These are phyloP conservation scores for Arvicanthis niloticus DNA, from an alignment of 2,113 vertebrate species.

Conservation along the genomic window DNA sequence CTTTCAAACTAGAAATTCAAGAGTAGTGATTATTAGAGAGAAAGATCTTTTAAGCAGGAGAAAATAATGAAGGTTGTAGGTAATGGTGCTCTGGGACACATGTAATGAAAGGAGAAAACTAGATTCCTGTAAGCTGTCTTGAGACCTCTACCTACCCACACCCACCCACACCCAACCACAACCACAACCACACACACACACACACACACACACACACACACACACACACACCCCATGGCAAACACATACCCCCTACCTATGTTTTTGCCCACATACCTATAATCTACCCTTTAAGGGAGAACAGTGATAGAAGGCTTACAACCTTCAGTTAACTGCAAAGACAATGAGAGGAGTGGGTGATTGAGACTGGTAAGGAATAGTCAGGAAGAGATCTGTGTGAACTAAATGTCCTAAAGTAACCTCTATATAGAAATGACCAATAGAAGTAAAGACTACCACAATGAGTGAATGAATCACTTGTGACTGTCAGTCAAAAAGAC, in stretches of 20 bases:
- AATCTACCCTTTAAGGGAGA: background rate
- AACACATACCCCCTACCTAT: background rate
- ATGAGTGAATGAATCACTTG: constrained; percentile 7
- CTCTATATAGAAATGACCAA: constrained; percentile 12
- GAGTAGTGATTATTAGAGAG: background rate
- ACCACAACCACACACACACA: background rate
- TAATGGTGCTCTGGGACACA: background rate
- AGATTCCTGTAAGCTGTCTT: background rate
- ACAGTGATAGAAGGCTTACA: background rate
- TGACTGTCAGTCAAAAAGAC: background rate
- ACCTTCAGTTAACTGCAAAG: background rate
- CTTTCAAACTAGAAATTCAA: constrained; percentile 40
- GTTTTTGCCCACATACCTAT: background rate
- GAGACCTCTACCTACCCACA: background rate
- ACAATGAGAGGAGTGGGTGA: background rate
- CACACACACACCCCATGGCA: background rate
- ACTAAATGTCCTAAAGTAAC: background rate
- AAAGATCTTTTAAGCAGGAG: background rate
- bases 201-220: background rate
- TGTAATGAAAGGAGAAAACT: background rate
- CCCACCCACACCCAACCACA: background rate
- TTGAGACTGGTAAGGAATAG: background rate
- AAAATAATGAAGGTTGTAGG: background rate
- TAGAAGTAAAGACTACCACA: background rate
- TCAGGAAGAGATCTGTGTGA: background rate